Base-by-base conservation (phyloP, 2,888 invertebrate genomes). In the Galeopsomyia nigrocyanea region DNA sequence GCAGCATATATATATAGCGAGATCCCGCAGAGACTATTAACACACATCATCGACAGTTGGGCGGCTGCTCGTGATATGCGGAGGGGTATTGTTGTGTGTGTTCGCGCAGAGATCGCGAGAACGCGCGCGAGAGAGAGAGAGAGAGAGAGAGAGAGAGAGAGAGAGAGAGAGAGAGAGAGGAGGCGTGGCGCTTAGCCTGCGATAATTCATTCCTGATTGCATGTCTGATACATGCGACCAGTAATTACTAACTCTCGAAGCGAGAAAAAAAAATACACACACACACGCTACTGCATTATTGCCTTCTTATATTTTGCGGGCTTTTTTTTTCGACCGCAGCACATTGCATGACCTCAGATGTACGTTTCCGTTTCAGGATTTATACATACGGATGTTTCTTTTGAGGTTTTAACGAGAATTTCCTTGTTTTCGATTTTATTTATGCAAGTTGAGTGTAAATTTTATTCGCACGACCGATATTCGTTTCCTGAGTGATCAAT, bases 171-270 rank as follows among this genome's bases (percentile, higher is more conserved):
- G n/a, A n/a, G n/a, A n/a, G 56, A 53, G 50, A 55, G 51, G 26
- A 69, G 75, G 75, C 75, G 75, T 75, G 72, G 73, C 70, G n/a
- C 39, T 39, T 39, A 39, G 39, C 39, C 39, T 53, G 79, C 83
- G 82, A 84, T 86, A 86, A 86, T 84, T 86, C 85, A 86, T 83
- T 84, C 85, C 82, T 85, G 85, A 86, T 86, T 84, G 83, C 85
- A 83, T 85, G 86, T 86, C 85, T 82, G 85, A 84, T 86, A 86
- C 84, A 73, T 70, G 80, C 83, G 82, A 81, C 79, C 83, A 80
- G 82, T 81, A 82, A 83, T 84, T 84, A 82, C 79, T 78, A 77
- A 77, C 73, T 76, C 68, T 60, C 47, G 50, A 57, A 57, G 56
- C 39, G 39, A 39, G 39, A 39, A 39, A 39, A 39, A 26, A 39